phyloP scores from a whole-genome alignment of 30 jellyfish, hydroid and myxozoan genomes.

The Phacellophora camtschatica region DNA sequence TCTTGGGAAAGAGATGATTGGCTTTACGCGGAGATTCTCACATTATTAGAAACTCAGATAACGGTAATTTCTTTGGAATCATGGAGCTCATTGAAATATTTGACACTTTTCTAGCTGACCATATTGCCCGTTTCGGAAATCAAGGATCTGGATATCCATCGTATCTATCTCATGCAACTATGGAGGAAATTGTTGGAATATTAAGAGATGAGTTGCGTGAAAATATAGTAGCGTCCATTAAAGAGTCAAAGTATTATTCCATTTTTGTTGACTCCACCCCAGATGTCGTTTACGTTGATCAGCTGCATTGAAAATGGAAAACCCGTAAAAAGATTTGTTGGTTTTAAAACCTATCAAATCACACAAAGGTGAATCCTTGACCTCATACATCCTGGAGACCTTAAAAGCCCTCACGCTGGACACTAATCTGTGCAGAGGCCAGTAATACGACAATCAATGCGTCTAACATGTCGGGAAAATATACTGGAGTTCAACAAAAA shows the following conservation, averaged over 20 bases:
- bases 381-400: slow-evolving; percentile 21
- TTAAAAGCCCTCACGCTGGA: slow-evolving; percentile 36
- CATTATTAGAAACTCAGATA: slow-evolving; percentile 35
- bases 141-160: slow-evolving; percentile 50
- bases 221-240: neutral
- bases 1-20: slow-evolving; percentile 56
- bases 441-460: slow-evolving; percentile 74
- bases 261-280: slow-evolving; percentile 66
- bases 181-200: slow-evolving; percentile 39
- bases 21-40: slow-evolving; percentile 58
- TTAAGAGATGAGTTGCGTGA: slow-evolving; percentile 12
- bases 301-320: slow-evolving; percentile 26
- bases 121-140: slow-evolving; percentile 35
- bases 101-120: slow-evolving; percentile 55
- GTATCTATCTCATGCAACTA: slow-evolving; percentile 24
- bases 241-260: slow-evolving; percentile 41
- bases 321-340: slow-evolving; percentile 58
- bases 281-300: slow-evolving; percentile 61
- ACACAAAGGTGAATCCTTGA: slow-evolving; percentile 43
- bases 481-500: slow-evolving; percentile 63
- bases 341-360: slow-evolving; percentile 28
- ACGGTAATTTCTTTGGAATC: slow-evolving; percentile 55
- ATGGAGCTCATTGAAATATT: slow-evolving; percentile 37
- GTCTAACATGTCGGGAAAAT: slow-evolving; percentile 72
- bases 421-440: slow-evolving; percentile 55